These are phyloP conservation scores for Bombus waltoni DNA, from an alignment of 1,140 invertebrate genomes.

Conservation along the genomic window DNA sequence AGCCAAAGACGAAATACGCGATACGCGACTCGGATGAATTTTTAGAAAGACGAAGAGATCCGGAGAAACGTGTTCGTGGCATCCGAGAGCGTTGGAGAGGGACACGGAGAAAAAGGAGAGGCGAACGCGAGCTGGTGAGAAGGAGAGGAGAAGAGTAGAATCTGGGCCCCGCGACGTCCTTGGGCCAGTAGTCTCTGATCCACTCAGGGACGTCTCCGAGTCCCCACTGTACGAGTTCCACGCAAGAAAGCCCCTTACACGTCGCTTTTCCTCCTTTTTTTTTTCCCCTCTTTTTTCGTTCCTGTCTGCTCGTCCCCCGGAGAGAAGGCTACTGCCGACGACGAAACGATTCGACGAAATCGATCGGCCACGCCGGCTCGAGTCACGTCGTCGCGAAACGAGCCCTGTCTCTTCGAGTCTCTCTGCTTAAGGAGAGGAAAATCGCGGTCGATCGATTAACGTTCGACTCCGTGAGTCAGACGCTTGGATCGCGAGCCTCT, in stretches of 20 bases:
- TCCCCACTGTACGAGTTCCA: constrained; percentile 50
- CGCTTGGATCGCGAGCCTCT: not conserved
- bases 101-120: not conserved
- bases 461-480: not conserved
- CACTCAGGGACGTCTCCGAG: constrained; percentile 74
- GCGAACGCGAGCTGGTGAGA: not conserved
- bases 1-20: constrained; percentile 13
- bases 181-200: constrained; percentile 75
- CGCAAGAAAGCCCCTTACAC: constrained; percentile 22
- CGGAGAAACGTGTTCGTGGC: not conserved
- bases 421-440: constrained; percentile 19
- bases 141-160: constrained; percentile 50
- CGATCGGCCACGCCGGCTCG: constrained; percentile 28
- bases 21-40: not conserved
- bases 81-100: not conserved
- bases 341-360: constrained; percentile 30
- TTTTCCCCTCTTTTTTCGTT: not conserved
- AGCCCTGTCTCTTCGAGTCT: not conserved
- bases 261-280: constrained; percentile 42
- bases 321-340: not conserved
- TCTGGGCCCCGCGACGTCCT: constrained; percentile 79
- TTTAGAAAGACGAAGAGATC: not conserved
- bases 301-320: not conserved
- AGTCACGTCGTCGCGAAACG: not conserved
- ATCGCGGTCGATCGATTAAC: not conserved